phyloP scores from a whole-genome alignment of 1,140 invertebrate species.

The Danaus plexippus region DNA sequence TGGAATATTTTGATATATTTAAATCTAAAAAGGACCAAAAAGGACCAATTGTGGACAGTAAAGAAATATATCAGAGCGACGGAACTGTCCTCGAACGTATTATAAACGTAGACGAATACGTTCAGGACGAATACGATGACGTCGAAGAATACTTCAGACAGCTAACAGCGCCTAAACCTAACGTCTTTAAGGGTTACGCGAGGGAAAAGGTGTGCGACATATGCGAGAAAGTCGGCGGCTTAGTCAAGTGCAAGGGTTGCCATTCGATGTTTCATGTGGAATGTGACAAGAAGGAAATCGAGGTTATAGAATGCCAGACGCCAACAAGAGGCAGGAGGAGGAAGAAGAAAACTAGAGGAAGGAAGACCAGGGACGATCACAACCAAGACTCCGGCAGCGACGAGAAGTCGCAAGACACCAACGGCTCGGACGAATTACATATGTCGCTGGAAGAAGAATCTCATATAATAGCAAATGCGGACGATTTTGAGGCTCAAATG shows the following conservation, averaged over 20 bases:
- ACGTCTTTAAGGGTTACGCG: constrained; percentile 75
- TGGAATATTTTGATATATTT: constrained; percentile 45
- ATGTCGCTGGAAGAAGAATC: constrained; percentile 41
- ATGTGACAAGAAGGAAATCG: constrained; percentile 53
- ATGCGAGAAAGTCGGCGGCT: constrained; percentile 74
- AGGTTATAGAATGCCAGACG: constrained; percentile 29
- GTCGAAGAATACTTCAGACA: constrained; percentile 53
- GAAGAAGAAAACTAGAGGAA: constrained; percentile 45
- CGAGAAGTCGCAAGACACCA: constrained; percentile 43
- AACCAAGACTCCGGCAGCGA: constrained; percentile 40
- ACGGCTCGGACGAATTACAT: constrained; percentile 34
- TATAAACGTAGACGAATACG: constrained; percentile 22
- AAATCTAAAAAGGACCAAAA: constrained; percentile 26
- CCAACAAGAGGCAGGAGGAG: constrained; percentile 47
- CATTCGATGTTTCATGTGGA: constrained; percentile 70
- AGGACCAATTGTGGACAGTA: constrained; percentile 1
- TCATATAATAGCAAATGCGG: constrained; percentile 38
- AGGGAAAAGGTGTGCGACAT: constrained; percentile 78
- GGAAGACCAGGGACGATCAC: constrained; percentile 40
- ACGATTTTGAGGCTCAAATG: constrained; percentile 51
- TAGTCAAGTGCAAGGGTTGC: constrained; percentile 78
- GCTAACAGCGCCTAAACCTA: constrained; percentile 59
- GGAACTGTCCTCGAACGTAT: constrained; percentile 13
- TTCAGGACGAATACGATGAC: constrained; percentile 32
- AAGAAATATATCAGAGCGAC: constrained; percentile 2